These are phyloP conservation scores for Poliocrania exsul DNA, from an alignment of 2,797 vertebrate genomes.

Conservation along the genomic window DNA sequence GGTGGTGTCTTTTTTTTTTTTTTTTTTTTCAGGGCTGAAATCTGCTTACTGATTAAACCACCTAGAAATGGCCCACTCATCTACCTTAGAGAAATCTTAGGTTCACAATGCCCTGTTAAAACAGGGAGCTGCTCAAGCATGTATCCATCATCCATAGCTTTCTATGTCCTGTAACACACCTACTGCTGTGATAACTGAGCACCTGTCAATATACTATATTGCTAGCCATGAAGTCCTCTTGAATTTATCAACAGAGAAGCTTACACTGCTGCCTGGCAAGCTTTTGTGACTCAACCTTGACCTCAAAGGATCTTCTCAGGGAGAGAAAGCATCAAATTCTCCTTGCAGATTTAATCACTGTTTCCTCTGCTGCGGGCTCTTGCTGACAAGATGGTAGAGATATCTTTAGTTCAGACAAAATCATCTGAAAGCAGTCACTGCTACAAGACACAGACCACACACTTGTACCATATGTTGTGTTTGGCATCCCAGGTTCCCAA, in stretches of 20 bases:
- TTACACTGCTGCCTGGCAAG: slow-evolving; percentile 27
- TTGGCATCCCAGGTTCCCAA: not conserved
- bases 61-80: not conserved
- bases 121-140: not conserved
- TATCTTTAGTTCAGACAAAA: slow-evolving; percentile 25
- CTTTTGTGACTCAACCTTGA: slow-evolving; percentile 62
- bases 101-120: not conserved
- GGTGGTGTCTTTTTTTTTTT: not conserved
- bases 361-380: slow-evolving; percentile 7
- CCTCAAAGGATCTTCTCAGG: slow-evolving; percentile 31
- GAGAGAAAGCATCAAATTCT: slow-evolving; percentile 25
- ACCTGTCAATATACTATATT: slow-evolving; percentile 45
- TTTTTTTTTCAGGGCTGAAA: not conserved
- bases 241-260: slow-evolving; percentile 30
- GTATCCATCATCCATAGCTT: not conserved
- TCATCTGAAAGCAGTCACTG: not conserved
- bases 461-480: not conserved
- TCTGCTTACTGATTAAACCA: not conserved
- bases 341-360: slow-evolving; percentile 53
- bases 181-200: slow-evolving; percentile 45
- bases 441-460: not conserved
- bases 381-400: slow-evolving; percentile 31
- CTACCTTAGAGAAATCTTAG: not conserved
- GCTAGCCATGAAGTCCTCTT: slow-evolving; percentile 6
- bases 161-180: not conserved